Evolutionary conservation across 1,140 invertebrate genomes (phyloP).

Genomic region (Teleogryllus occipitalis): DNA sequence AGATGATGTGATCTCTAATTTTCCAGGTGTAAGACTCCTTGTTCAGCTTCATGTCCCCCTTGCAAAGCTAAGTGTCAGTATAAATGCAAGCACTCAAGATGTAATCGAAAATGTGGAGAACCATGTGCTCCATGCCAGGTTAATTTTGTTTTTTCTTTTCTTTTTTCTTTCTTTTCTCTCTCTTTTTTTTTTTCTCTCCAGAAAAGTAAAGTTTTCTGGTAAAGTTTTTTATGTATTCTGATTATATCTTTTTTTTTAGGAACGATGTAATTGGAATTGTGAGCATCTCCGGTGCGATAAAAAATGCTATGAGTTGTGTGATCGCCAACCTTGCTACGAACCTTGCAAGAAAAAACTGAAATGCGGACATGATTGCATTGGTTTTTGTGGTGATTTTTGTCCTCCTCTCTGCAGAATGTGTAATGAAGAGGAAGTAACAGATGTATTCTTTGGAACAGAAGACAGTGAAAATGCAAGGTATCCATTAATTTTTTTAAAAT

Average conservation of each 20-base stretch:
- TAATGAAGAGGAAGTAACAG: conserved; percentile 37
- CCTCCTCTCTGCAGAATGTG: conserved; percentile 44
- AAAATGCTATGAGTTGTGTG: conserved; percentile 45
- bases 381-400: conserved; percentile 58
- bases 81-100: conserved; percentile 47
- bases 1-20: conserved; percentile 25
- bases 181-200: neutral
- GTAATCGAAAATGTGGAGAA: conserved; percentile 47
- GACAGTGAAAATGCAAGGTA: conserved; percentile 47
- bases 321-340: conserved; percentile 41
- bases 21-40: conserved; percentile 51
- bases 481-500: neutral
- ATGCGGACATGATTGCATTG: conserved; percentile 54
- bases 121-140: conserved; percentile 51
- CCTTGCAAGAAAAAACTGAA: conserved; percentile 39
- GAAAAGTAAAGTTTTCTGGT: neutral
- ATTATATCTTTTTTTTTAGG: conserved; percentile 27
- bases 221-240: neutral
- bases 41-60: conserved; percentile 50
- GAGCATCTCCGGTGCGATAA: conserved; percentile 46
- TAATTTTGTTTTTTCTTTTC: conserved; percentile 16
- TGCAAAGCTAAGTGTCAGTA: conserved; percentile 48
- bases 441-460: conserved; percentile 45
- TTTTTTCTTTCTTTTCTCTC: neutral
- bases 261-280: conserved; percentile 40